A percentile compares a stretch with the other conserved stretches of the same genome.
Evolutionary conservation across 2,797 vertebrate genomes (phyloP).

Genomic region (Hephaestus fuliginosus): DNA sequence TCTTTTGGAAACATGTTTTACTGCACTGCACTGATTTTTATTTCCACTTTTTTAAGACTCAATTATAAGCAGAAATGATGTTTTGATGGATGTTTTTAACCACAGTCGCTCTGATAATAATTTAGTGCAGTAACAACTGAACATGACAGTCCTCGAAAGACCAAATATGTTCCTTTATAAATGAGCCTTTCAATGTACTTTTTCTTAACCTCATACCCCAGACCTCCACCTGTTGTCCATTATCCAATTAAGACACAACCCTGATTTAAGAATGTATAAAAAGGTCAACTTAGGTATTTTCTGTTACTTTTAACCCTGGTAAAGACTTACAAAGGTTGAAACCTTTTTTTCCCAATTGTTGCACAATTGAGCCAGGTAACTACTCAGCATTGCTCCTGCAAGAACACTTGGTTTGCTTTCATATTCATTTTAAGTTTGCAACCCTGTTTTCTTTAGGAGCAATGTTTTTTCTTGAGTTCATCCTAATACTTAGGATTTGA

Average conservation of each 20-base stretch:
- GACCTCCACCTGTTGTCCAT: not conserved
- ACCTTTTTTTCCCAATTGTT: not conserved
- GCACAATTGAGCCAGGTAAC: not conserved
- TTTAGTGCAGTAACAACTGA: conserved; percentile 5
- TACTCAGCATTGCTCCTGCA: not conserved
- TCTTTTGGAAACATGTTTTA: not conserved
- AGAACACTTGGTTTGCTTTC: not conserved
- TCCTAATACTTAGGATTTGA: not conserved
- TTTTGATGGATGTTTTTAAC: conserved; percentile 5
- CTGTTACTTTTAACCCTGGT: not conserved
- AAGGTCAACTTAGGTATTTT: not conserved
- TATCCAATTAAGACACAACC: not conserved
- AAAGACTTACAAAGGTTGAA: not conserved
- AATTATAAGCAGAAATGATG: not conserved
- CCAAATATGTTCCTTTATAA: not conserved
- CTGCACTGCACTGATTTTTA: not conserved
- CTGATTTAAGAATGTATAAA: not conserved
- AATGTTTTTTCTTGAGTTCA: conserved; percentile 6
- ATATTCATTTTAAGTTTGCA: not conserved
- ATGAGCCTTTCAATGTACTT: conserved; percentile 21
- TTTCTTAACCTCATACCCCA: too few relatives aligned
- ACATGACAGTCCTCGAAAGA: not conserved
- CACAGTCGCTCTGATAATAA: not conserved
- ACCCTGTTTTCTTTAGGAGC: not conserved
- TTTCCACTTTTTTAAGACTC: not conserved